phyloP scores from a whole-genome alignment of 1,140 invertebrate genomes.

The Neodiprion pinetum region DNA sequence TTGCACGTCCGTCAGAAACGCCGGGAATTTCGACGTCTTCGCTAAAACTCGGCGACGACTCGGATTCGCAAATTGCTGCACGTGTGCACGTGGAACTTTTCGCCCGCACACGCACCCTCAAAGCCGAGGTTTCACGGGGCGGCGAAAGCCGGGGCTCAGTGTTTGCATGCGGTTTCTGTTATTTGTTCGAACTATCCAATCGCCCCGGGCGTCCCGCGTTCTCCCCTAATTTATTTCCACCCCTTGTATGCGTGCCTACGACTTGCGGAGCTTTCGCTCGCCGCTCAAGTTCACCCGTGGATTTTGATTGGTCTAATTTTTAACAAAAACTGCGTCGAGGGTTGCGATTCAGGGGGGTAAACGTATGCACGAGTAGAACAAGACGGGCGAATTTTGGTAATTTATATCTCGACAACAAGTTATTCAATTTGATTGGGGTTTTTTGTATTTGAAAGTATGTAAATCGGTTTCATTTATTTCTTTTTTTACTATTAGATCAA shows the following conservation, averaged over 20 bases:
- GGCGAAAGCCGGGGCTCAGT: background rate
- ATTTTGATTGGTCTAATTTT: conserved; percentile 21
- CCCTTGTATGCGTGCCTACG: background rate
- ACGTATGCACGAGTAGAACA: too few species aligned
- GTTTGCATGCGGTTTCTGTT: conserved; percentile 17
- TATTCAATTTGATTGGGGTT: too few species aligned
- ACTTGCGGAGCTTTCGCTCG: background rate
- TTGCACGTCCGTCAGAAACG: too few species aligned
- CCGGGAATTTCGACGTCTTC: too few species aligned
- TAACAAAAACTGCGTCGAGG: background rate
- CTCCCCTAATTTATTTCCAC: conserved; percentile 13
- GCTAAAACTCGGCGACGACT: too few species aligned
- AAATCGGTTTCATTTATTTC: too few species aligned
- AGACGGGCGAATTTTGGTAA: too few species aligned
- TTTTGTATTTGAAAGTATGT: too few species aligned
- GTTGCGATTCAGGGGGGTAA: too few species aligned
- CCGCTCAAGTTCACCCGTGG: background rate
- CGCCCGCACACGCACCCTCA: too few species aligned
- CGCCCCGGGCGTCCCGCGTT: conserved; percentile 11
- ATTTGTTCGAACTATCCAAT: conserved; percentile 17
- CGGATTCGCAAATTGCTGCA: background rate
- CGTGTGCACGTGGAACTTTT: background rate
- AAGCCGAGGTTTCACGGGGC: background rate
- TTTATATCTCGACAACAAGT: too few species aligned
- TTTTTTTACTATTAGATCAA: too few species aligned